These are phyloP conservation scores for Glaucidium brasilianum DNA, from an alignment of 2,113 vertebrate genomes.

Conservation along the genomic window DNA sequence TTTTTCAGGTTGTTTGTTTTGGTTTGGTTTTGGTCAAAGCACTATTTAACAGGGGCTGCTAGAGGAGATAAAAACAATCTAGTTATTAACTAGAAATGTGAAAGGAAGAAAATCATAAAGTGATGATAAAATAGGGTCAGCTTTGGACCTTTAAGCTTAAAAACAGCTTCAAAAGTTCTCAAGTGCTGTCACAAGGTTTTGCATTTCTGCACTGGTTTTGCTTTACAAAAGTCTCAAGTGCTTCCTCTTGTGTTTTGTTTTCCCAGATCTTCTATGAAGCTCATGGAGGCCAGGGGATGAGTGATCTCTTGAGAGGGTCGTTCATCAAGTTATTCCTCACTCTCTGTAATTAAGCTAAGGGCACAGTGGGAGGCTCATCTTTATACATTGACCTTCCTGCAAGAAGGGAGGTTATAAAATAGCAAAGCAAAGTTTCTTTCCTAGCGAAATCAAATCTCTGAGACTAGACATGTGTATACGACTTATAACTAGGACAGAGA, in stretches of 20 bases:
- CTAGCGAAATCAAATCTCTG: neutral
- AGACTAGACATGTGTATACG: neutral
- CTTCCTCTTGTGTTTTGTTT: neutral
- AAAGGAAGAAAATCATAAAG: neutral
- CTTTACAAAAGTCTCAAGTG: neutral
- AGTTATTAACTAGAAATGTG: neutral
- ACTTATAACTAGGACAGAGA: neutral
- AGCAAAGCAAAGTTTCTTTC: neutral
- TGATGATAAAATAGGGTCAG: neutral
- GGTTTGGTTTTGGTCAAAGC: neutral
- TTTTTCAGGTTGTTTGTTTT: neutral
- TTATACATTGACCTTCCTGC: conserved; percentile 21
- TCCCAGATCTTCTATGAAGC: neutral
- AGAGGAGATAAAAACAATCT: neutral
- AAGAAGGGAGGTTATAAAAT: neutral
- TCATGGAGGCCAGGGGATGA: neutral
- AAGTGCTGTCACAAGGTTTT: neutral
- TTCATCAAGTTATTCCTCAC: conserved; percentile 23
- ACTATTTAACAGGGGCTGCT: neutral
- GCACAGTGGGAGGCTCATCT: conserved; percentile 36
- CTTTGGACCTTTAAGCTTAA: neutral
- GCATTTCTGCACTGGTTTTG: neutral
- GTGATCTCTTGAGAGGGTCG: neutral
- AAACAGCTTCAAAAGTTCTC: neutral
- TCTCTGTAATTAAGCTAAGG: conserved; percentile 30